Conservation (phyloP, 2,797 vertebrate genomes). For the Erpetoichthys calabaricus region DNA sequence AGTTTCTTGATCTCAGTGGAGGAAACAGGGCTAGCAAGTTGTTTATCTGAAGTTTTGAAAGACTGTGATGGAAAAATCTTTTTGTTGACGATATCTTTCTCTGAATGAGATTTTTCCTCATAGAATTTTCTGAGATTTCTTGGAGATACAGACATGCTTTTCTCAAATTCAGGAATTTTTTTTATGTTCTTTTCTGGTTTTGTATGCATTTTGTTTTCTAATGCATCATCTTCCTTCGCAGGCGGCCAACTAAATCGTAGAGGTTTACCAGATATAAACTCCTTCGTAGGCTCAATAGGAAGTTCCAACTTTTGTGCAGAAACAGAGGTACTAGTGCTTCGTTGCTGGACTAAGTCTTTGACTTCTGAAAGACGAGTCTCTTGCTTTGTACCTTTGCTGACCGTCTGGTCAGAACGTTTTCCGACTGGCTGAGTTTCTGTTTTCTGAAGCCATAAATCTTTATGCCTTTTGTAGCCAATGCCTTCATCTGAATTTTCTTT, state of each 20-base stretch:
- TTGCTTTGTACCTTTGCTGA: conserved; percentile 12
- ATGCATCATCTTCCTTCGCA: conserved; percentile 22
- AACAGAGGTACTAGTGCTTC: background rate
- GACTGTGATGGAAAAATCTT: too few relatives aligned
- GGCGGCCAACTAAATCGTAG: conserved; percentile 45
- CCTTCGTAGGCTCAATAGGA: too few relatives aligned
- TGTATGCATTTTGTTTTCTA: background rate
- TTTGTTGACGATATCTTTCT: too few relatives aligned
- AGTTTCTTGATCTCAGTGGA: too few relatives aligned
- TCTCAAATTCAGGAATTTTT: too few relatives aligned
- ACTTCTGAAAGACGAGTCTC: background rate
- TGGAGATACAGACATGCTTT: too few relatives aligned
- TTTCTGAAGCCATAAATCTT: conserved; percentile 39
- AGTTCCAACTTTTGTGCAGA: background rate
- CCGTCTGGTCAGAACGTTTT: background rate
- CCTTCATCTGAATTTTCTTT: conserved; percentile 59
- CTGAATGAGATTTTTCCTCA: too few relatives aligned
- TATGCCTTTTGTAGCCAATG: conserved; percentile 47
- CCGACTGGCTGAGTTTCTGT: conserved; percentile 1
- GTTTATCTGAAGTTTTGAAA: too few relatives aligned
- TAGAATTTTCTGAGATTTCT: too few relatives aligned
- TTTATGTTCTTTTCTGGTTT: background rate
- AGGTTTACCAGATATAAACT: too few relatives aligned
- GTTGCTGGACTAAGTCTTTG: accelerated
- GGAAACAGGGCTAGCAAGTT: too few relatives aligned